Conservation (phyloP, 2,888 invertebrate species). For the Desoria tigrina region DNA sequence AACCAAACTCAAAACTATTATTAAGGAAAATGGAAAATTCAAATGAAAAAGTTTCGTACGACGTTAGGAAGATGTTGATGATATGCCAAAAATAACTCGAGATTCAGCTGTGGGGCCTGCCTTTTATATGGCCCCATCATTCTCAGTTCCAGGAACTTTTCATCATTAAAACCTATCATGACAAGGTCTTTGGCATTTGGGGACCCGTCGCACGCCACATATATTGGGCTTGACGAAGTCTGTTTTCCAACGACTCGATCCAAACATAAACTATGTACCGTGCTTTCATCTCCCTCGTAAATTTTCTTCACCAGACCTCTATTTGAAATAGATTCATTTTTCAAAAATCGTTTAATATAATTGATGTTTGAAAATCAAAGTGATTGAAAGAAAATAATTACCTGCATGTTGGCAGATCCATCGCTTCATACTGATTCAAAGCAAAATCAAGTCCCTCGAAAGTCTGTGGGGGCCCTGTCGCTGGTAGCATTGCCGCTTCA, state of each 20-base stretch:
- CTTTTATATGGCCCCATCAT: slow-evolving; percentile 44
- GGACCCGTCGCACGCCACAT: slow-evolving; percentile 38
- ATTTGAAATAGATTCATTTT: no score
- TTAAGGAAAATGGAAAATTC: no score
- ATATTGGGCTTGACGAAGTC: slow-evolving; percentile 30
- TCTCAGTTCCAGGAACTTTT: slow-evolving; percentile 35
- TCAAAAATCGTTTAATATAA: no score
- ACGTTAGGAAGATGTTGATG: slow-evolving; percentile 41
- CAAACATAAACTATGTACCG: slow-evolving; percentile 29
- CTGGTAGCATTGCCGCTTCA: slow-evolving; percentile 32
- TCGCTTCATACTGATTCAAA: slow-evolving; percentile 25
- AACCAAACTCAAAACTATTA: neutral
- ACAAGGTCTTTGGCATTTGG: slow-evolving; percentile 34
- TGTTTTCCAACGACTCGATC: slow-evolving; percentile 32
- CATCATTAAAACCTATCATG: slow-evolving; percentile 39
- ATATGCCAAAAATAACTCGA: slow-evolving; percentile 37
- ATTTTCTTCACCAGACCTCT: slow-evolving; percentile 37
- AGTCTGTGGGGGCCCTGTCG: slow-evolving; percentile 17
- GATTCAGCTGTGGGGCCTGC: slow-evolving; percentile 31
- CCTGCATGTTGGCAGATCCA: slow-evolving; percentile 32
- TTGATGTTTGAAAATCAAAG: neutral
- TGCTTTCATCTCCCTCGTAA: slow-evolving; percentile 35
- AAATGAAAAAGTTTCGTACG: slow-evolving; percentile 33
- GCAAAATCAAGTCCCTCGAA: slow-evolving; percentile 43
- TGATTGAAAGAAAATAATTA: no score